Evolutionary conservation across 2,888 invertebrate genomes (phyloP), one percentile per base, ranked within the genome.

Genomic region (Entomobrya proxima): DNA sequence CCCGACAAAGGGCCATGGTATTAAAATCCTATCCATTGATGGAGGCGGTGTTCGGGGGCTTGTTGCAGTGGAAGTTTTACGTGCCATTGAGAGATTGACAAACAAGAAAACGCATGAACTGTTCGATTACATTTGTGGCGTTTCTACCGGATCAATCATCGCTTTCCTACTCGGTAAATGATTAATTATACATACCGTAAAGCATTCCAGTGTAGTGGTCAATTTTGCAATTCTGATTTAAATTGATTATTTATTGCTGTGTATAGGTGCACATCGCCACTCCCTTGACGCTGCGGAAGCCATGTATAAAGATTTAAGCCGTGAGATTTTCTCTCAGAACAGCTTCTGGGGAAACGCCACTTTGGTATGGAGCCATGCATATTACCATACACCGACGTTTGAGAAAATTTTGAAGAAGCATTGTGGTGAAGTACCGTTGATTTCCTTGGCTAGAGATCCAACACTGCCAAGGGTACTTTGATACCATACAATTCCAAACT

Each of bases 11-110:
- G 94, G 95, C 0, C 93, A 93, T 35, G 97, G 98, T 0, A 95
- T 97, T 67, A 93, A 95, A 91, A 94, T 98, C 80, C 93, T 98
- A 75, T 93, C 96, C 0, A 95, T 98, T 90, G 98, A 98, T 92
- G 98, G 98, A 2, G 98, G 98, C 58, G 98, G 98, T 69, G 95
- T 96, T 86, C 92, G 97, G 86, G 97, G 97, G n/a, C 93, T 98
- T 87, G 93, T 97, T 87, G 96, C 96, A 3, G 94, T 98, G 87
- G 96, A 97, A 92, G 94, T 97, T 91, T 92, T 98, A 88, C 94
- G 94, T 75, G 95, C 95, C 90, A 92, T 98, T 50, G 97, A 98
- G 92, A 93, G 94, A 88, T 91, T 95, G 24, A 94, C 95, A 1
- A 95, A 95, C 0, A 93, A 93, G 88, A 93, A 92, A 85, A 94